Evolutionary conservation across 2,888 invertebrate species (phyloP), one percentile per base, ranked within the genome.

Genomic region (Lasioglossum villosulum): DNA sequence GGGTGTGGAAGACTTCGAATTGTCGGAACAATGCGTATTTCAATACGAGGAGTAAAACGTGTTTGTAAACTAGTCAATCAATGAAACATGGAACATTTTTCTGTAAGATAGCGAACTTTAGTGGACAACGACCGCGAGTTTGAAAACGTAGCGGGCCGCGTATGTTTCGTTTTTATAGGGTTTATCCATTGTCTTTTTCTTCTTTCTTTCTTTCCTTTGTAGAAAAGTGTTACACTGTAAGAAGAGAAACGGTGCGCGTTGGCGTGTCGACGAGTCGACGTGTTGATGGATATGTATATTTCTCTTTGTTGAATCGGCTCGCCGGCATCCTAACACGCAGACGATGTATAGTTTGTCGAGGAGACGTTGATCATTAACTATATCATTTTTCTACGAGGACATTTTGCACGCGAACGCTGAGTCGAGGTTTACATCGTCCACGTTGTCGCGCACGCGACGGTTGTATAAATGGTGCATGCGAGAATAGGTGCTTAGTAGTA

Each of bases 1-100:
- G 66, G 10, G 52, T n/a, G 10, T n/a, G 30, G 68, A 45, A 70
- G 48, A 42, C 48, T 39, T 30, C n/a, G 14, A 37, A 37, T 72
- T n/a, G 59, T 45, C n/a, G 74, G 84, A 80, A 77, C 88, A 88
- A 90, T 86, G 75, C 66, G 68, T 39, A 30, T 77, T 80, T 80
- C 59, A 68, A 45, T 34, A 19, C 73, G 34, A 30, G 8, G 66
- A 66, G 19, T 5, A 30, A 90, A 89, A 92, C 91, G 92, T 92
- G 93, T 93, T 93, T 94, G 90, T 92, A 92, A 63, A 94, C 94
- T 94, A 94, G 94, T 94, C 94, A 94, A 93, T 78, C 86, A 56
- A 88, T 86, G 68, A 90, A 89, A 84, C 71, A 72, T 68, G 86
- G 84, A 90, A 68, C 66, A 87, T 88, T 89, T 90, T 84, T 83